Conservation (phyloP, 2,888 invertebrate genomes). For the Drosophila incognita region DNA sequence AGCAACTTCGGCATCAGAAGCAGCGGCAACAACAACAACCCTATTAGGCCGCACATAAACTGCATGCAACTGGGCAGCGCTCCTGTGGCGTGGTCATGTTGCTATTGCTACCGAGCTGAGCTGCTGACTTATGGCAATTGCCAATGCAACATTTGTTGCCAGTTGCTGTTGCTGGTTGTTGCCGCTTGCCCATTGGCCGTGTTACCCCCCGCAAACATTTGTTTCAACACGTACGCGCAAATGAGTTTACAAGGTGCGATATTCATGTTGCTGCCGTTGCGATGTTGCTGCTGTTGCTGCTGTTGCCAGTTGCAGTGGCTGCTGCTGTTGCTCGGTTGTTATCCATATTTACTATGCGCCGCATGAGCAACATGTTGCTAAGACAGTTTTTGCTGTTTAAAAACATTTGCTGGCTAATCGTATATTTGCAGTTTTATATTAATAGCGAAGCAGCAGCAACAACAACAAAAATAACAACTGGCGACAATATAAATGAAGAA, state of each 20-base stretch:
- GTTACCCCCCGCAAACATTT: conserved; percentile 83
- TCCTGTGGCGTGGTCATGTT: conserved; percentile 78
- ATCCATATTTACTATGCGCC: conserved; percentile 76
- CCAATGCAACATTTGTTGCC: conserved; percentile 81
- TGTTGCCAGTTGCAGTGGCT: conserved; percentile 40
- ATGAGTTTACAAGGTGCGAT: conserved; percentile 85
- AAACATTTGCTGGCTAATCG: conserved; percentile 72
- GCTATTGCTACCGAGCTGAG: conserved; percentile 72
- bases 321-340: conserved; percentile 54
- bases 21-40: conserved; percentile 62
- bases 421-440: conserved; percentile 75
- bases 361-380: conserved; percentile 76
- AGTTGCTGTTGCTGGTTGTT: conserved; percentile 46
- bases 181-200: conserved; percentile 43
- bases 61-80: conserved; percentile 70
- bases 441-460: conserved; percentile 54
- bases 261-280: conserved; percentile 72
- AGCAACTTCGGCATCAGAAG: conserved; percentile 13
- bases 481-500: conserved; percentile 40
- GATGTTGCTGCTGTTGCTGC: conserved; percentile 57
- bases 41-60: conserved; percentile 78
- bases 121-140: conserved; percentile 79
- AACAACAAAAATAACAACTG: conserved; percentile 26
- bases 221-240: conserved; percentile 85
- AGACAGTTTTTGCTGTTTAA: conserved; percentile 43